Evolutionary conservation across 2,888 invertebrate species (phyloP).

Genomic region (Micoletzkya japonica): DNA sequence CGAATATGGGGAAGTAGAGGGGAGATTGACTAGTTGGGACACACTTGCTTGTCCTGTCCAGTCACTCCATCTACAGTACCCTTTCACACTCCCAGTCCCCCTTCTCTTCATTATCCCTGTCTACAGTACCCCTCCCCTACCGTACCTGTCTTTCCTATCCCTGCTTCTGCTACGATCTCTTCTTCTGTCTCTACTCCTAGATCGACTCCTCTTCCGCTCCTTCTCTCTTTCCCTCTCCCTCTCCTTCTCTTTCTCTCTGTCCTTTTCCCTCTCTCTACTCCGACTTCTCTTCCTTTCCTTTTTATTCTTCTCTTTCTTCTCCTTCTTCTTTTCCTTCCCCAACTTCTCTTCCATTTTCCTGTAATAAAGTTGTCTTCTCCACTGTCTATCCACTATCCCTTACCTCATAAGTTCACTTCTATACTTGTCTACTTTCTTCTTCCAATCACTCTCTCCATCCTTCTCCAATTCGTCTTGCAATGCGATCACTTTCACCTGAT

Average conservation of each 20-base stretch:
- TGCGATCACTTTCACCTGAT: slow-evolving; percentile 55
- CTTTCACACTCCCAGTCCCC: slow-evolving; percentile 1
- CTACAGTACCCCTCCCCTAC: slow-evolving; percentile 3
- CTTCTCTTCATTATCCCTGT: neutral
- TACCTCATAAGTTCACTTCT: slow-evolving; percentile 37
- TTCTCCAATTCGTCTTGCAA: slow-evolving; percentile 58
- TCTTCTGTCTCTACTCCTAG: neutral
- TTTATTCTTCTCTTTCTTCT: slow-evolving; percentile 32
- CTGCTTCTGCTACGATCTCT: neutral
- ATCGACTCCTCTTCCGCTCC: slow-evolving; percentile 2
- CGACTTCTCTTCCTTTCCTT: slow-evolving; percentile 19
- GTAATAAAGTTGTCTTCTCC: neutral
- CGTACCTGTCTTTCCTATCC: slow-evolving; percentile 27
- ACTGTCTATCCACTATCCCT: slow-evolving; percentile 12
- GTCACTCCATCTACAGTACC: slow-evolving; percentile 11
- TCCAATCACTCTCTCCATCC: slow-evolving; percentile 42
- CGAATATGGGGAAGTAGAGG: no score
- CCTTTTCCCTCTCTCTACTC: slow-evolving; percentile 2
- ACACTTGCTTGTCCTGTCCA: slow-evolving; percentile 4
- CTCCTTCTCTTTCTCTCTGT: slow-evolving; percentile 10
- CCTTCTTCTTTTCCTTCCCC: slow-evolving; percentile 28
- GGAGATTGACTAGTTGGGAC: no score
- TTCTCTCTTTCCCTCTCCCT: slow-evolving; percentile 3
- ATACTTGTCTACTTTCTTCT: slow-evolving; percentile 40
- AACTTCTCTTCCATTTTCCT: slow-evolving; percentile 37